Base-by-base conservation (phyloP, 2,797 vertebrate species). In the Muscicapa comitata region DNA sequence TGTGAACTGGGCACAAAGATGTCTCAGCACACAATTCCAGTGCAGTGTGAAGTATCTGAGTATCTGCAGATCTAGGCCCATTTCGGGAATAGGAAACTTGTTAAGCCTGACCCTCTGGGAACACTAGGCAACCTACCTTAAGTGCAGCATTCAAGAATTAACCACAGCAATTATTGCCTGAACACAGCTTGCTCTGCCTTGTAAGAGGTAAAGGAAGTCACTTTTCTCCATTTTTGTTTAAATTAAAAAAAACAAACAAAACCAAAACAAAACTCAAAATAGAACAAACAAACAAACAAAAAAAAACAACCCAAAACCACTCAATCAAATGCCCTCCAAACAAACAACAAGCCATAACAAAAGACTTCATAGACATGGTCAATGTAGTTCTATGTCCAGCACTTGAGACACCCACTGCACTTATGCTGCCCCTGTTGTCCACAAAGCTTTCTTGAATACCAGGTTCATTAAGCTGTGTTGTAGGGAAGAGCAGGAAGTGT, bases 401-500 rank as follows among this genome's bases (percentile, higher is more conserved):
- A 54, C 29, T 77, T 77, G n/a, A 83, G 17, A 47, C 5, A 29
- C 5, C 18, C 11, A 17, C 5, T 54, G 35, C 65, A 83, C 13
- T 70, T 20, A 19, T 0, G 13, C 29, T 42, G 15, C 16, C 17
- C 40, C 26, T 23, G 7, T 0, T 51, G 25, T 9, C 35, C 38
- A 79, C 38, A 31, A 57, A 81, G 15, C 6, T 45, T 42, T 50
- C 58, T 24, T 31, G 29, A 57, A 29, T 8, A 17, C 6, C 5
- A 3, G 0, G 1, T n/a, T 84, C 29, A 19, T 21, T 35, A 31
- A 50, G 18, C 14, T 2, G 1, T 2, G 1, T 5, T 6, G 8
- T 3, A 59, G 11, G 20, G 26, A 90, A 73, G n/a, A 61, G 15
- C 19, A 51, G 31, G 17, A 86, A 78, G 29, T 10, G 47, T 1